phyloP scores from a whole-genome alignment of 2,888 invertebrate species.

The Norana najaformis region DNA sequence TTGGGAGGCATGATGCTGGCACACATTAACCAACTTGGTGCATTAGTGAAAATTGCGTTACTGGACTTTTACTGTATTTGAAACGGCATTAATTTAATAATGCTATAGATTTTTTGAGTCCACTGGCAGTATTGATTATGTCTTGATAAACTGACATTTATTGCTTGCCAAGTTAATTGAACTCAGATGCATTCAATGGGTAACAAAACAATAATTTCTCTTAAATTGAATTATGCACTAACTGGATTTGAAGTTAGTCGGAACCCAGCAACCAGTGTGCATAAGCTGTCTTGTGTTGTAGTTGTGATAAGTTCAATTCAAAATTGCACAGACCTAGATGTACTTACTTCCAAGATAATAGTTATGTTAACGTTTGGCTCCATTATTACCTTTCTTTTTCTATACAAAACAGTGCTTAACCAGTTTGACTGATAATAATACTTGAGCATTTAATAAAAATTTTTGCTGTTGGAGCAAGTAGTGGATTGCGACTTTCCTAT shows the following conservation, averaged over 20 bases:
- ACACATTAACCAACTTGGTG: too few species aligned
- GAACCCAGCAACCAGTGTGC: not conserved
- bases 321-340: not conserved
- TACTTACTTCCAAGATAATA: not conserved
- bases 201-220: not conserved
- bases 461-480: not conserved
- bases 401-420: not conserved
- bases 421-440: not conserved
- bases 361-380: not conserved
- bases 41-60: too few species aligned
- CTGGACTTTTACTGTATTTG: too few species aligned
- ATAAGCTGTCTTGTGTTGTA: too few species aligned
- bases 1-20: too few species aligned
- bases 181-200: not conserved
- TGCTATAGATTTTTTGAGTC: not conserved
- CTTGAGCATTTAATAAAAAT: not conserved
- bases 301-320: not conserved
- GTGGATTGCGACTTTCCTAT: not conserved
- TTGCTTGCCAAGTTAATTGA: not conserved
- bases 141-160: not conserved
- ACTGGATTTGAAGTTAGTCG: conserved; percentile 14
- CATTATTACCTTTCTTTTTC: not conserved
- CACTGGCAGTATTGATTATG: too few species aligned
- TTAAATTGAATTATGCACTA: not conserved
- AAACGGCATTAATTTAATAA: not conserved